Base-by-base conservation (phyloP, 2,797 vertebrate genomes). In the Emydoidea blandingii region DNA sequence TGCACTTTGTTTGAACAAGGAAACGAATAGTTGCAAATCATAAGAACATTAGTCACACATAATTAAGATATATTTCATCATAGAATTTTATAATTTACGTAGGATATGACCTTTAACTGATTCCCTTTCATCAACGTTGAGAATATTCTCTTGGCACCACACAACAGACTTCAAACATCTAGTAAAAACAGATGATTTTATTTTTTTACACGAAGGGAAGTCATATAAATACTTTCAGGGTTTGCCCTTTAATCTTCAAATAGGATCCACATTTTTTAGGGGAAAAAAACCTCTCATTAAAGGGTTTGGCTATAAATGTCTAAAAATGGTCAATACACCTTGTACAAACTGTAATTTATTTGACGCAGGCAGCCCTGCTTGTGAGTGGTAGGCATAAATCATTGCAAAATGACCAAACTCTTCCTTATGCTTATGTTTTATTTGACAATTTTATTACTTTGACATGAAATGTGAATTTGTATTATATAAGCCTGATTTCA, bases 191-290 rank as follows among this genome's bases (percentile, higher is more conserved):
- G 49, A 79, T 12, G 47, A 29, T 88, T 88, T 87, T 29, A 44
- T 81, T 86, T 88, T 9, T 92, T 91, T 91, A 82, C 25, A 53
- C 3, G 1, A 83, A 80, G 89, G 9, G 18, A 49, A 93, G 52
- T 27, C 6, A 62, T 89, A 86, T 1, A 85, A 85, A 88, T 91
- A 6, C 11, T 93, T 92, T 44, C 49, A 76, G 81, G 16, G 29
- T 83, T 87, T 96, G 79, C 18, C n/a, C 53, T 91, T 81, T 54
- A 9, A 54, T 92, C 96, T 95, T 49, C 82, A 90, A 86, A 88
- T 81, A 56, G 44, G 83, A 88, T 72, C 1, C 0, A 12, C 78
- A 83, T 94, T 81, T 3, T 88, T 87, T 37, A 80, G 50, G 72
- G 41, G 14, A 31, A 31, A 79, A 76, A 72, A 54, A 81, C 10